Base-by-base conservation (phyloP, 2,797 vertebrate genomes). In the Thaleichthys pacificus region DNA sequence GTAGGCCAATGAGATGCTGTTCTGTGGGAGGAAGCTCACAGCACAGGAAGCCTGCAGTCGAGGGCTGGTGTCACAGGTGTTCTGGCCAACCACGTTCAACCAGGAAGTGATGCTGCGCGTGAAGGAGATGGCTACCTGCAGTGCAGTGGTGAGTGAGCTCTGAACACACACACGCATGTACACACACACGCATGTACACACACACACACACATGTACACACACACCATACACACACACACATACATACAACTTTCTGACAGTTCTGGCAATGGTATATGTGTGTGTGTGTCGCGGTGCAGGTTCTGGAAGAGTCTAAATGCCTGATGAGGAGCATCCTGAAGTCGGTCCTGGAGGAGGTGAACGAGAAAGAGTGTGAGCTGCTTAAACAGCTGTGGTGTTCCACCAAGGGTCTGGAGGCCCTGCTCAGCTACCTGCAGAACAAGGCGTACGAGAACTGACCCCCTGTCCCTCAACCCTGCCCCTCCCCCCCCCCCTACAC, bases 1-100 rank as follows among this genome's bases (percentile, higher is more conserved):
- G 2, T 89, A 99, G 97, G 97, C 97, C 79, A 98, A 99, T n/a
- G 97, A 99, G 86, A 98, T 99, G 97, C 81, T 99, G 77, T 99
- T 99, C 90, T 99, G 97, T 71, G 96, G 97, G 65, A 93, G 97
- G 82, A 99, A 99, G 84, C 93, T 99, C 54, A 98, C 97, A 0
- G 97, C 97, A 5, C 97, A 98, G 83, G 97, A 99, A 87, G 97
- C 97, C 0, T 99, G 97, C 87, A 98, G 95, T 89, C 91, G 97
- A 77, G 97, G 97, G 32, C 91, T 99, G 11, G 96, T 99, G 73
- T 99, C 97, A 0, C 97, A 99, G 85, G 97, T 99, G 69, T 99
- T 99, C 86, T 99, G 97, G 97, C 97, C 97, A 26, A 98, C 96
- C 32, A 98, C 97, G 0, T 99, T 99, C 86, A 97, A 97, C 84